phyloP scores from a whole-genome alignment of 2,113 vertebrate genomes.

The Thunnus thynnus region DNA sequence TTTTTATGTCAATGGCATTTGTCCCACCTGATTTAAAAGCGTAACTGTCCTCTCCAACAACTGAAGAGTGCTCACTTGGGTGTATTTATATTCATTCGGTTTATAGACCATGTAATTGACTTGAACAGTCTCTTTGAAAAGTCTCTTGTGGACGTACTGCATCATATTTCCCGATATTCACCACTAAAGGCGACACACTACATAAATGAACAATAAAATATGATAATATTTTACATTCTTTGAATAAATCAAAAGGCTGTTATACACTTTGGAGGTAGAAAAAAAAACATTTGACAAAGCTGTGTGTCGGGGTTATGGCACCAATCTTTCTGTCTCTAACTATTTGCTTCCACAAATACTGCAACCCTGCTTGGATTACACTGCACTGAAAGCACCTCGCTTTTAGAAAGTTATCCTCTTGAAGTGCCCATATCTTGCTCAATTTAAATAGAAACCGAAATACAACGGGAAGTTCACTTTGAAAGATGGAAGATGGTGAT shows the following conservation, averaged over 20 bases:
- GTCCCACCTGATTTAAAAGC: neutral
- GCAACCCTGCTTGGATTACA: neutral
- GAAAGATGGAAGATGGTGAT: slow-evolving; percentile 6
- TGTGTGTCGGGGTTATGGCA: no score
- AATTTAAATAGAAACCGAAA: slow-evolving; percentile 25
- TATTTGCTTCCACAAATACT: neutral
- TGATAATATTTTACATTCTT: neutral
- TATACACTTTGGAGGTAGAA: neutral
- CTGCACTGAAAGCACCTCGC: neutral
- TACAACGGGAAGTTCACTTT: slow-evolving; percentile 33
- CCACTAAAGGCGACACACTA: neutral
- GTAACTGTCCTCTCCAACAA: neutral
- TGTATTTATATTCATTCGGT: neutral
- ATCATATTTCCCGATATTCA: slow-evolving; percentile 5
- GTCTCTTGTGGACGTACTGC: neutral
- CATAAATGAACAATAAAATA: neutral
- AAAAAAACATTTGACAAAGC: neutral
- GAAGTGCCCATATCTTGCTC: slow-evolving; percentile 29
- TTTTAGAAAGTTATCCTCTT: slow-evolving; percentile 17
- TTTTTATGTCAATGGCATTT: neutral
- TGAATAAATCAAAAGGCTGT: neutral
- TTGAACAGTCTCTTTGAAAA: neutral
- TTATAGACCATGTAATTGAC: slow-evolving; percentile 5
- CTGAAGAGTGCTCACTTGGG: neutral
- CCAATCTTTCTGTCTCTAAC: neutral